phyloP scores from a whole-genome alignment of 1,140 invertebrate genomes.

The Drosophila rhopaloa region DNA sequence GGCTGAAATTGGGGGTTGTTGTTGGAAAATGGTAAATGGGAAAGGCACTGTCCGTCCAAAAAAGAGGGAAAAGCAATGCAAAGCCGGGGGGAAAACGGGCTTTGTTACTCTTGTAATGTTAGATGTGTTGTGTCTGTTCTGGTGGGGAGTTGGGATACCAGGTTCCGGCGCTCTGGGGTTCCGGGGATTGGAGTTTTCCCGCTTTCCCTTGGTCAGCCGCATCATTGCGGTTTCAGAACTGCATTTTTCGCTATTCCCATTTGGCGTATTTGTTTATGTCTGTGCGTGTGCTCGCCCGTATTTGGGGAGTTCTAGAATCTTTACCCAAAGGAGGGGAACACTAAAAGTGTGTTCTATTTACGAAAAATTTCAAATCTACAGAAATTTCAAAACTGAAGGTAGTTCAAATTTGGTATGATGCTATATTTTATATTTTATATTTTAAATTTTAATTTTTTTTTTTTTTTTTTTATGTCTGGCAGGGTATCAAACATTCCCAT shows the following conservation, averaged over 20 bases:
- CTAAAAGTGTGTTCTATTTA: neutral
- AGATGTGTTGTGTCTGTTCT: slow-evolving; percentile 37
- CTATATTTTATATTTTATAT: too few species aligned
- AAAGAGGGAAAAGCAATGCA: neutral
- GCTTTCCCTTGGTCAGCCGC: slow-evolving; percentile 16
- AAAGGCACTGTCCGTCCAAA: slow-evolving; percentile 14
- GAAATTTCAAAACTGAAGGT: neutral
- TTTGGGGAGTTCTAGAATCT: neutral
- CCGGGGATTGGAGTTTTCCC: neutral
- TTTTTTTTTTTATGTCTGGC: too few species aligned
- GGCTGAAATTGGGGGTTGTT: slow-evolving; percentile 36
- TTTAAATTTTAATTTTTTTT: too few species aligned
- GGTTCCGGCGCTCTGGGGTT: neutral
- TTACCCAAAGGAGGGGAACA: neutral
- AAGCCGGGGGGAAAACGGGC: neutral
- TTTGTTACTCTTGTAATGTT: slow-evolving; percentile 55
- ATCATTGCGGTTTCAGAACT: slow-evolving; percentile 66
- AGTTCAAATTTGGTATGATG: too few species aligned
- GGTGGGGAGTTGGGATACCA: slow-evolving; percentile 3
- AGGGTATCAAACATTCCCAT: slow-evolving; percentile 12
- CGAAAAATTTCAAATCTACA: neutral
- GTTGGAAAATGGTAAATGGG: slow-evolving; percentile 12
- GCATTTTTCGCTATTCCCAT: slow-evolving; percentile 43
- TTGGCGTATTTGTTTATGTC: slow-evolving; percentile 33
- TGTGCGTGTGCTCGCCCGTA: slow-evolving; percentile 1